Conservation (phyloP, 2,888 invertebrate species). For the Eilema depressum region DNA sequence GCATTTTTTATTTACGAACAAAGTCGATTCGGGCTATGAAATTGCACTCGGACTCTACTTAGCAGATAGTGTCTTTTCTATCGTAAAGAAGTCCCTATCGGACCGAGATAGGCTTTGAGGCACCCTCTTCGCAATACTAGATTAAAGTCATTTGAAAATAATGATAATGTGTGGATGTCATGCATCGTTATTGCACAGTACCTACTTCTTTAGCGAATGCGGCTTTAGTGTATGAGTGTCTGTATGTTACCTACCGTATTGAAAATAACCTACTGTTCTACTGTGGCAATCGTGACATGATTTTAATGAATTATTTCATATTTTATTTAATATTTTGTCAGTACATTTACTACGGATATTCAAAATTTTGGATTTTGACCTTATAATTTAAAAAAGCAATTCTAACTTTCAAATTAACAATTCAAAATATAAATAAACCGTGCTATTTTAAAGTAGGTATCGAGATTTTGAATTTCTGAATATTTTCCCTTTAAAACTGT, state of each 20-base stretch:
- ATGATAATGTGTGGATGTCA: neutral
- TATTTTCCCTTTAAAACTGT: too few relatives aligned
- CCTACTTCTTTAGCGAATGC: too few relatives aligned
- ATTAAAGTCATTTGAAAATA: neutral
- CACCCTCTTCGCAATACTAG: neutral
- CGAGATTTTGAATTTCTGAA: constrained; percentile 1
- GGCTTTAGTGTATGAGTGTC: neutral
- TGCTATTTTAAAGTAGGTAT: neutral
- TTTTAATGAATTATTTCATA: neutral
- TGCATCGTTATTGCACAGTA: constrained; percentile 3
- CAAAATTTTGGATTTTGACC: neutral
- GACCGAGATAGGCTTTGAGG: neutral
- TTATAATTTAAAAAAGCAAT: neutral
- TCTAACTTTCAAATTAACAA: neutral
- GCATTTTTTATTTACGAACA: too few relatives aligned
- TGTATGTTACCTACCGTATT: neutral
- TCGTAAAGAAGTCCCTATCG: neutral
- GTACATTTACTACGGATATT: neutral
- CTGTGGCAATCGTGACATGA: neutral
- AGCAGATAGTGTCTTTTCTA: neutral
- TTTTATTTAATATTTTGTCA: neutral
- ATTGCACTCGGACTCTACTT: too few relatives aligned
- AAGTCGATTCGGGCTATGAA: too few relatives aligned
- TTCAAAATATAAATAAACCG: neutral
- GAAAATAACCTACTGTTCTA: neutral